phyloP scores from a whole-genome alignment of 2,888 invertebrate species.

The Cancer borealis region DNA sequence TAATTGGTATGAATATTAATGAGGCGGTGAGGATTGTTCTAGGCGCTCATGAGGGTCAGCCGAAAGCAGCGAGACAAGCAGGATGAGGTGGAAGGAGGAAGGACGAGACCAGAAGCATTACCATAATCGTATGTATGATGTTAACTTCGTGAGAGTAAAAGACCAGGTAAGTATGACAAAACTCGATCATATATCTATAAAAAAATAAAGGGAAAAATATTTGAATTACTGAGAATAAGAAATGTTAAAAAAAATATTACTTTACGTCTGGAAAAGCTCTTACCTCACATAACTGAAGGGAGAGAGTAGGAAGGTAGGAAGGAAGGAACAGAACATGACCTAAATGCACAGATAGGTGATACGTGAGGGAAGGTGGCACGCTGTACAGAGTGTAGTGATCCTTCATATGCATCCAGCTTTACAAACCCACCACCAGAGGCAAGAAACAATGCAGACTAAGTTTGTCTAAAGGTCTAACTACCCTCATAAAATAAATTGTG shows the following conservation, averaged over 20 bases:
- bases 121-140: background rate
- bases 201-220: background rate
- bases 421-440: too few species aligned
- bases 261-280: background rate
- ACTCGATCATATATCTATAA: background rate
- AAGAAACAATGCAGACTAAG: too few species aligned
- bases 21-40: constrained; percentile 54
- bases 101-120: background rate
- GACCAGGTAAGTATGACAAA: background rate
- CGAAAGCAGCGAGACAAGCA: background rate
- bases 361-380: background rate
- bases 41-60: constrained; percentile 55
- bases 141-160: background rate
- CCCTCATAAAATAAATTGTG: too few species aligned
- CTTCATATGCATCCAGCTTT: background rate
- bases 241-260: background rate
- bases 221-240: background rate
- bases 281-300: background rate
- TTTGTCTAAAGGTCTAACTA: background rate
- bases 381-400: background rate
- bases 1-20: constrained; percentile 70
- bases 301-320: background rate
- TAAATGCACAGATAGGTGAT: background rate
- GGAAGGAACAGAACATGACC: background rate
- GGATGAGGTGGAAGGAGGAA: background rate